Percentiles rank a stretch among this genome's conserved stretches.
These are phyloP conservation scores for Matsumurasca onukii DNA, from an alignment of 1,140 invertebrate species.

Conservation along the genomic window DNA sequence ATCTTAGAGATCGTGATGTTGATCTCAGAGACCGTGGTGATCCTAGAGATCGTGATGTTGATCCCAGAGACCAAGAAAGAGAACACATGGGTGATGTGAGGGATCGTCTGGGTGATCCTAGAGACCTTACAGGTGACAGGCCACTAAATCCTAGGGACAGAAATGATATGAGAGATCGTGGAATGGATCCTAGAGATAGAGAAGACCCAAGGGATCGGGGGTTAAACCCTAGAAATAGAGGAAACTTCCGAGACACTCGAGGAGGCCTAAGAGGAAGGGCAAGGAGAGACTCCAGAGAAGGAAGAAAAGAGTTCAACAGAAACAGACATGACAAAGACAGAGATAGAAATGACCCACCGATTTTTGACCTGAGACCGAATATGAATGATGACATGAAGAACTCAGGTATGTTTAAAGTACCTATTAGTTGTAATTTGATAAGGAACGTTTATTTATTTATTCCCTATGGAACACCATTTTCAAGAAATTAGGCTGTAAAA, in stretches of 20 bases:
- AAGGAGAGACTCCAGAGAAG: constrained; percentile 20
- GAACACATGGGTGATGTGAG: too few relatives aligned
- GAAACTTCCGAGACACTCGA: background rate
- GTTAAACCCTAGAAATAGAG: background rate
- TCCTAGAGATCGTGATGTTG: too few relatives aligned
- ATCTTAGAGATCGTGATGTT: too few relatives aligned
- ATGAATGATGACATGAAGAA: constrained; percentile 47
- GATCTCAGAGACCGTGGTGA: too few relatives aligned
- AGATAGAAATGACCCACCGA: constrained; percentile 53
- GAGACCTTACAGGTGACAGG: constrained; percentile 53
- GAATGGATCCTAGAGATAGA: background rate
- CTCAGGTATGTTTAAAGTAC: constrained; percentile 30
- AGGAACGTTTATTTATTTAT: too few relatives aligned
- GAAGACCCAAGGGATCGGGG: background rate
- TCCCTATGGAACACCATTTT: too few relatives aligned
- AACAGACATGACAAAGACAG: constrained; percentile 45
- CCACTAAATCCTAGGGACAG: constrained; percentile 45
- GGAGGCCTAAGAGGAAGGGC: constrained; percentile 6
- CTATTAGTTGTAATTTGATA: too few relatives aligned
- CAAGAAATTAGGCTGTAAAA: too few relatives aligned
- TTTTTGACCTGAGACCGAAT: constrained; percentile 57
- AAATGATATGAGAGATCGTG: background rate
- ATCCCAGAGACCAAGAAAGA: too few relatives aligned
- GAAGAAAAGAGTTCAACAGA: constrained; percentile 24
- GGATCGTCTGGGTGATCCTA: too few relatives aligned